phyloP scores from a whole-genome alignment of 2,113 vertebrate genomes.

The Melanerpes formicivorus region DNA sequence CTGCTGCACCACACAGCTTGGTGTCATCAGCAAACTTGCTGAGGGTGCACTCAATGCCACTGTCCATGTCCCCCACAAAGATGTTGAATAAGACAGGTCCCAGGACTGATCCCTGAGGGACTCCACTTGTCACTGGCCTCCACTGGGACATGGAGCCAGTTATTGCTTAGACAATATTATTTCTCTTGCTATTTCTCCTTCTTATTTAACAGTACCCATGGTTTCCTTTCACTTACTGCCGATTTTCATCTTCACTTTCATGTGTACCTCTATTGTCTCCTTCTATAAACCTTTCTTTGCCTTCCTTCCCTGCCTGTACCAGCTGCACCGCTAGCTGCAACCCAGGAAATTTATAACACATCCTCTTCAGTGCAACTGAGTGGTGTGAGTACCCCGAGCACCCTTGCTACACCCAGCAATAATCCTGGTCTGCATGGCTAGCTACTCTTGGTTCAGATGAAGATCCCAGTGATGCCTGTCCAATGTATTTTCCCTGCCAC shows the following conservation, averaged over 20 bases:
- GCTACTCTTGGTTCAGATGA: not conserved
- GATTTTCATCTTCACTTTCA: not conserved
- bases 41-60: too few species aligned
- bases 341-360: not conserved
- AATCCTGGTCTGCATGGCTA: accelerated
- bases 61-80: too few species aligned
- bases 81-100: too few species aligned
- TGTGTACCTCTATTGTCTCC: accelerated
- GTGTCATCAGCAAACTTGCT: too few species aligned
- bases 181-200: not conserved
- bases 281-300: not conserved
- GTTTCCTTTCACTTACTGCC: not conserved
- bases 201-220: not conserved
- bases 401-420: not conserved
- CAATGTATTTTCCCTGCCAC: not conserved
- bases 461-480: not conserved
- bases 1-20: too few species aligned
- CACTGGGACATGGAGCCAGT: too few species aligned
- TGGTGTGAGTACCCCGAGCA: accelerated
- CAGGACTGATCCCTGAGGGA: too few species aligned
- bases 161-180: not conserved
- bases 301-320: not conserved
- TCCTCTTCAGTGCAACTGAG: not conserved
- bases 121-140: too few species aligned
- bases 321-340: not conserved